A percentile compares a stretch with the other conserved stretches of the same genome.
Conservation (phyloP, 2,888 invertebrate genomes). For the Hermodice carunculata region DNA sequence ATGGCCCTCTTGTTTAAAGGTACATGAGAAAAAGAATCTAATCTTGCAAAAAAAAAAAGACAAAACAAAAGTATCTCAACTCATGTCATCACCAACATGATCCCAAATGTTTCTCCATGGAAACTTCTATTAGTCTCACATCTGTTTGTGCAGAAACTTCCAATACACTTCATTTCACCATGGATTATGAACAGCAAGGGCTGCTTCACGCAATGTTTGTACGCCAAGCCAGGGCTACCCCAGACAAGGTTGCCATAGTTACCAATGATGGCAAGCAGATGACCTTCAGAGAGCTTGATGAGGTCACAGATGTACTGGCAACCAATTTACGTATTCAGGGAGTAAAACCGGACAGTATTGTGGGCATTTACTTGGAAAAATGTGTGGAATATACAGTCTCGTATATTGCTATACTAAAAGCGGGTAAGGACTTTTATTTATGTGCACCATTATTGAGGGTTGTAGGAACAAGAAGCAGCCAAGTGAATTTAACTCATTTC, state of each 20-base stretch:
- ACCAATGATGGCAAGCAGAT: slow-evolving; percentile 46
- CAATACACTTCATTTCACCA: too few relatives aligned
- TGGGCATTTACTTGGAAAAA: slow-evolving; percentile 69
- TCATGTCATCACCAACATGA: too few relatives aligned
- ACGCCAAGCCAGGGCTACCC: slow-evolving; percentile 55
- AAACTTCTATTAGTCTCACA: too few relatives aligned
- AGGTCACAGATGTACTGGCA: slow-evolving; percentile 61
- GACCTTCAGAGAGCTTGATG: slow-evolving; percentile 56
- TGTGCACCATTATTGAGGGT: not conserved
- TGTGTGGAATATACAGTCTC: slow-evolving; percentile 63
- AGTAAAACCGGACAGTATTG: slow-evolving; percentile 58
- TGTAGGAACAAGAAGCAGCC: not conserved
- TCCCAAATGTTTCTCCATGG: too few relatives aligned
- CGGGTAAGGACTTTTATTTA: slow-evolving; percentile 54
- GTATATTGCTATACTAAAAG: slow-evolving; percentile 69
- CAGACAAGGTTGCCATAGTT: slow-evolving; percentile 46
- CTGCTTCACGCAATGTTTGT: slow-evolving; percentile 64
- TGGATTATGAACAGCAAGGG: slow-evolving; percentile 49
- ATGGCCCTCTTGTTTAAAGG: too few relatives aligned
- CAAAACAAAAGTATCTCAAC: too few relatives aligned
- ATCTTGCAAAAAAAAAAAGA: too few relatives aligned
- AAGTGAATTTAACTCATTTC: not conserved
- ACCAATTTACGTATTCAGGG: slow-evolving; percentile 51
- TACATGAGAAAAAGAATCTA: too few relatives aligned
- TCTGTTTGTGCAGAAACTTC: too few relatives aligned